Evolutionary conservation across 2,888 invertebrate species (phyloP), one percentile per base, ranked within the genome.

Genomic region (Agrochola circellaris): DNA sequence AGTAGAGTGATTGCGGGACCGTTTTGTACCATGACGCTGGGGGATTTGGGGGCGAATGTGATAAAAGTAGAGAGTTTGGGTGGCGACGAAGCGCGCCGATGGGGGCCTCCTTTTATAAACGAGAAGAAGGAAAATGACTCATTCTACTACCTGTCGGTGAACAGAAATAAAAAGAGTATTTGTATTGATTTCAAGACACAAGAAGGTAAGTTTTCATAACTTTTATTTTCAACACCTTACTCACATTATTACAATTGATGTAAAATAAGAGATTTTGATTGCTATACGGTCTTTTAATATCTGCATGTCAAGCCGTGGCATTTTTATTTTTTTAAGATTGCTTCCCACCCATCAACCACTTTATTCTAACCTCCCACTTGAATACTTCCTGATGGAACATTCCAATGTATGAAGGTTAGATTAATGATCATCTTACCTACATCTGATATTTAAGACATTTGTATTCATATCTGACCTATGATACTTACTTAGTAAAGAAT

Each of bases 161-260:
- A 99, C 95, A 97, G 99, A 79, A 99, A 99, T 92, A 99, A 99
- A 95, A 98, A 98, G 93, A 99, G 99, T 94, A 96, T 99, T 51
- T 98, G 98, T 90, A 96, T 99, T 71, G 98, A 99, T 95, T 95
- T 99, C 56, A 99, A 99, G 92, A 96, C 97, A 5, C 92, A 96
- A 30, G 96, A 97, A 90, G 98, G 99, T 83, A 93, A 93, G 64
- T 7, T 66, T 7, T 45, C 54, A 1, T 26, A 23, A 13, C 17
- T 42, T 17, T 45, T 38, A 64, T 2, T 42, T 23, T 42, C 0
- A 17, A 23, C 2, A 51, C 42, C 9, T 34, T 17, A 17, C 7
- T 4, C 15, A 26, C 45, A 58, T n/a, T 23, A 26, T 6, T 42
- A 51, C 51, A 0, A 20, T 42, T 11, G 11, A 11, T 8, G 2